Evolutionary conservation across 2,797 vertebrate species (phyloP).

Genomic region (Vultur gryphus): DNA sequence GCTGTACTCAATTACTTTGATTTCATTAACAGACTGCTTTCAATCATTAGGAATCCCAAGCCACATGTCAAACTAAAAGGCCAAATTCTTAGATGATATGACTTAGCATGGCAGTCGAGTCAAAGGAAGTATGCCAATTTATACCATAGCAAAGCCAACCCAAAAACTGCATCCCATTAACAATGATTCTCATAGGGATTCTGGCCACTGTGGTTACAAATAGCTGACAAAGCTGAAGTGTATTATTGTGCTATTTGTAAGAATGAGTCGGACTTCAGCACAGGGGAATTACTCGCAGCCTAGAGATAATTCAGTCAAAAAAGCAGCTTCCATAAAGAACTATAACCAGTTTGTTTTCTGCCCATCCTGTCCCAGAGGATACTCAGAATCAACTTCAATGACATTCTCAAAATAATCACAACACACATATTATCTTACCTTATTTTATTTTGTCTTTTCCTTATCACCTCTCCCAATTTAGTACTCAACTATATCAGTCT

Average conservation of each 20-base stretch:
- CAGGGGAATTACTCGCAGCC: background rate
- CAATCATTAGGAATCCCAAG: background rate
- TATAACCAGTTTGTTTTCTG: background rate
- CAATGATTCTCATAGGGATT: background rate
- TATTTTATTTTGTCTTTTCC: background rate
- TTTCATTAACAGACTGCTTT: slow-evolving; percentile 6
- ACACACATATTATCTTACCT: background rate
- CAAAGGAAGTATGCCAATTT: background rate
- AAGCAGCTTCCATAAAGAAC: background rate
- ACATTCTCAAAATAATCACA: background rate
- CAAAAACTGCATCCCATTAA: background rate
- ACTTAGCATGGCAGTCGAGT: background rate
- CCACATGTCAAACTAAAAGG: background rate
- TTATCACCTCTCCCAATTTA: background rate
- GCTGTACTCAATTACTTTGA: background rate
- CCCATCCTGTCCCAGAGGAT: background rate
- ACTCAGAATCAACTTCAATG: background rate
- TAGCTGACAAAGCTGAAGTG: slow-evolving; percentile 4
- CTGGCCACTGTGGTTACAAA: background rate
- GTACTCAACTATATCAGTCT: background rate
- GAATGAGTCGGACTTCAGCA: background rate
- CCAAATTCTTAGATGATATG: background rate
- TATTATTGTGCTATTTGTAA: background rate
- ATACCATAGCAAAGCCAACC: background rate
- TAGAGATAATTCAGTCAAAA: background rate